A percentile compares a stretch with the other conserved stretches of the same genome.
These are phyloP conservation scores for Brevipalpus yothersi DNA, from an alignment of 1,140 invertebrate genomes.

Conservation along the genomic window DNA sequence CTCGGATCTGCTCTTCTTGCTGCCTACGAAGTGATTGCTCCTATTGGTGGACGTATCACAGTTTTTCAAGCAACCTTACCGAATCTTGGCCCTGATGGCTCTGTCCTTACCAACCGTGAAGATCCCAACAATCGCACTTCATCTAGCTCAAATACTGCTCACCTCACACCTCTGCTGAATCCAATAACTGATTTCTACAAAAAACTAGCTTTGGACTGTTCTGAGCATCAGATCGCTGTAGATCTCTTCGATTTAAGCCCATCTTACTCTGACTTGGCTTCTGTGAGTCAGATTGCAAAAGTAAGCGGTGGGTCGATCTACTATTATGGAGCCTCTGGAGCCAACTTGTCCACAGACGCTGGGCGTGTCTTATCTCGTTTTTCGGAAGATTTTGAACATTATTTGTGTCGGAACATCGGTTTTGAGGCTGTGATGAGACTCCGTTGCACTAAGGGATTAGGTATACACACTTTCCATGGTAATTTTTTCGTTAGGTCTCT, in stretches of 20 bases:
- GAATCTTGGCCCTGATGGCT: conserved; percentile 43
- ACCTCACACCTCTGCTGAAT: conserved; percentile 11
- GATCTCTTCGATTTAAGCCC: conserved; percentile 83
- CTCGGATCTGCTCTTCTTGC: conserved; percentile 77
- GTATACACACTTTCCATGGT: conserved; percentile 94
- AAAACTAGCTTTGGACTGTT: conserved; percentile 79
- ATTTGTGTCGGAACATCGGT: conserved; percentile 86
- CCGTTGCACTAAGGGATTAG: conserved; percentile 56
- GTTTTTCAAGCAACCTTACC: conserved; percentile 79
- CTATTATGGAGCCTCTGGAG: conserved; percentile 64
- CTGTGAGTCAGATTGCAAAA: conserved; percentile 72
- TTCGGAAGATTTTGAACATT: conserved; percentile 51
- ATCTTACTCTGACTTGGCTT: conserved; percentile 79
- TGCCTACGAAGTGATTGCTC: conserved; percentile 64
- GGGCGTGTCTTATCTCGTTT: conserved; percentile 24
- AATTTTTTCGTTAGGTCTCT: conserved; percentile 98
- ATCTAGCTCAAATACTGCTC: conserved; percentile 28
- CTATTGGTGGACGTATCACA: conserved; percentile 81
- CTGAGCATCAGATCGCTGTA: conserved; percentile 79
- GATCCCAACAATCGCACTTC: conserved; percentile 54
- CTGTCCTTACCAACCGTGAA: conserved; percentile 48
- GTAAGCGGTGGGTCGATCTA: conserved; percentile 83
- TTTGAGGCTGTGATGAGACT: conserved; percentile 98
- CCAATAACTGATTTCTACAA: conserved; percentile 97
- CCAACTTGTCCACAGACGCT: conserved; percentile 16